phyloP scores from a whole-genome alignment of 2,888 invertebrate genomes.

The Tupiocoris notatus region DNA sequence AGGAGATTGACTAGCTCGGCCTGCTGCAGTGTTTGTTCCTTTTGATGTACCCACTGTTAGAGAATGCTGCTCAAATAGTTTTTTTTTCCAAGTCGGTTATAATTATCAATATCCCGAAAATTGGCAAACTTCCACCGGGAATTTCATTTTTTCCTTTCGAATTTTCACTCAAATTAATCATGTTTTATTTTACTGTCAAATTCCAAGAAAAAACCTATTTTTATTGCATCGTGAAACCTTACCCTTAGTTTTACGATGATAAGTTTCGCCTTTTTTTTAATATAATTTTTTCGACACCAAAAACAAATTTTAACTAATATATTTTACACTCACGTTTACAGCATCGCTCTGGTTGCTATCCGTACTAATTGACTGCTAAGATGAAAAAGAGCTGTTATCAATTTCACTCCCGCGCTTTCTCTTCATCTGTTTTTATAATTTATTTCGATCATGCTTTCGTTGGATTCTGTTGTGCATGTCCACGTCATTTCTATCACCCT shows the following conservation, averaged over 20 bases:
- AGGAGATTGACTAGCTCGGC: background rate
- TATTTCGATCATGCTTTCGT: background rate
- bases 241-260: background rate
- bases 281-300: background rate
- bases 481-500: background rate
- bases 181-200: too few relatives aligned
- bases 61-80: background rate
- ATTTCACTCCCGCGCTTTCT: background rate
- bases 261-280: background rate
- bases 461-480: background rate
- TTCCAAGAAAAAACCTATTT: too few relatives aligned
- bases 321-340: background rate
- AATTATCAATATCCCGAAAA: too few relatives aligned
- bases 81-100: too few relatives aligned
- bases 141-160: too few relatives aligned
- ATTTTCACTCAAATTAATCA: too few relatives aligned
- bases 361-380: background rate
- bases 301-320: too few relatives aligned
- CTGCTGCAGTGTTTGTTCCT: background rate
- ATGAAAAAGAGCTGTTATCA: background rate
- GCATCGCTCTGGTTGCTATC: background rate
- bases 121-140: too few relatives aligned
- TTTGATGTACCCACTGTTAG: background rate
- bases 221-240: background rate
- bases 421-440: background rate